phyloP scores from a whole-genome alignment of 2,888 invertebrate species.

The Cepaea hortensis region DNA sequence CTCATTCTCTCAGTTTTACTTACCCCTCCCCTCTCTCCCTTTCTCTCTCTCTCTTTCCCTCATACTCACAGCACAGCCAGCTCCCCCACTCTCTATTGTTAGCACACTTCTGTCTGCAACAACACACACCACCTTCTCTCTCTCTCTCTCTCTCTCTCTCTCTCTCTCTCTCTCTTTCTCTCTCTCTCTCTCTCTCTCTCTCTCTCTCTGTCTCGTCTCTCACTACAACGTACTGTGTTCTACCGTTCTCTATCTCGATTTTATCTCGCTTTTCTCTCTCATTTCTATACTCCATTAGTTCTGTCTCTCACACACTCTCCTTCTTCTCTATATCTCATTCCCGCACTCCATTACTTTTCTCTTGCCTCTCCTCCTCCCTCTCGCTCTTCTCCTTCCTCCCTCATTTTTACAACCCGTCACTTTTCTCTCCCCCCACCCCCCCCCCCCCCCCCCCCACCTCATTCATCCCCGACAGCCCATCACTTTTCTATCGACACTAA shows the following conservation, averaged over 20 bases:
- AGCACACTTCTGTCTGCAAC: too few species aligned
- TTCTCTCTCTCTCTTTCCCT: too few species aligned
- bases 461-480: background rate
- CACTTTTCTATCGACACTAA: too few species aligned
- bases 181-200: conserved; percentile 11
- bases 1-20: too few species aligned
- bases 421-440: background rate
- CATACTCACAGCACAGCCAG: too few species aligned
- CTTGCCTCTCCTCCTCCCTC: background rate
- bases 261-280: background rate
- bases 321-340: background rate
- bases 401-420: background rate
- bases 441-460: conserved; percentile 5
- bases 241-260: background rate
- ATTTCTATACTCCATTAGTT: background rate
- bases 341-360: background rate
- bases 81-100: too few species aligned
- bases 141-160: too few species aligned
- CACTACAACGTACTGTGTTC: background rate
- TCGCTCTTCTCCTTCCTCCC: background rate
- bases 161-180: background rate
- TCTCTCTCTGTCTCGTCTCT: background rate
- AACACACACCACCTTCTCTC: too few species aligned
- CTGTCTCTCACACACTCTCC: background rate
- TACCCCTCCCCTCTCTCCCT: too few species aligned